Base-by-base conservation (phyloP, 1,140 invertebrate genomes). In the Melipona quadrifasciata region DNA sequence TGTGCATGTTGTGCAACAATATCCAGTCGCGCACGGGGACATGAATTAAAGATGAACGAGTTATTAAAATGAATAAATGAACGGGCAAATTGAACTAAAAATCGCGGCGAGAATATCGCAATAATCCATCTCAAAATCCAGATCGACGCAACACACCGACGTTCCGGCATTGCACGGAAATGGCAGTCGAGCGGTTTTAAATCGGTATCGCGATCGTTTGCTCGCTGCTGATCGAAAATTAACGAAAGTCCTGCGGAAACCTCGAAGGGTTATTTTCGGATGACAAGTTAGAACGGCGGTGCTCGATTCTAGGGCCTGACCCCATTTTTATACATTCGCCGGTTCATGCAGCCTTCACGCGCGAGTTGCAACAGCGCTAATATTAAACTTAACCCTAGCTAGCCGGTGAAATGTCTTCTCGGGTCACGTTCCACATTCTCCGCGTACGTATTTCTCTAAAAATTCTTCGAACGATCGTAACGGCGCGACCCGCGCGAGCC, bases 281-380 rank as follows among this genome's bases (percentile, higher is more conserved):
- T 4, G 19, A 4, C 21, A 39, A 10, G 53, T 31, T 31, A 57
- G 39, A 65, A 24, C 8, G 19, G 27, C 53, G 47, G 16, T 11
- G 47, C 10, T 34, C 76, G 39, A 65, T 78, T 78, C 51, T 67
- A 78, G 61, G 39, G 47, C 14, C 14, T 27, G 76, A 78, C 64
- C 76, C 61, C 53, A 39, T 39, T 4, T 65, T 67, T 77, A n/a
- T 39, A 11, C 47, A 6, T 16, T 21, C n/a, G 58, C 8, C 21
- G 74, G 58, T 76, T 76, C 74, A n/a, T 51, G 17, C 31, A 78
- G 21, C 31, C 53, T 78, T 78, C 47, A 78, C 47, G 39, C n/a
- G 14, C 75, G 31, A 78, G 61, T 53, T 53, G 19, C 1, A 6
- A 24, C 47, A 6, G 12, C 34, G 51, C 64, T 68, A 68, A 55